Base-by-base conservation (phyloP, 2,797 vertebrate genomes). In the Falco cherrug region DNA sequence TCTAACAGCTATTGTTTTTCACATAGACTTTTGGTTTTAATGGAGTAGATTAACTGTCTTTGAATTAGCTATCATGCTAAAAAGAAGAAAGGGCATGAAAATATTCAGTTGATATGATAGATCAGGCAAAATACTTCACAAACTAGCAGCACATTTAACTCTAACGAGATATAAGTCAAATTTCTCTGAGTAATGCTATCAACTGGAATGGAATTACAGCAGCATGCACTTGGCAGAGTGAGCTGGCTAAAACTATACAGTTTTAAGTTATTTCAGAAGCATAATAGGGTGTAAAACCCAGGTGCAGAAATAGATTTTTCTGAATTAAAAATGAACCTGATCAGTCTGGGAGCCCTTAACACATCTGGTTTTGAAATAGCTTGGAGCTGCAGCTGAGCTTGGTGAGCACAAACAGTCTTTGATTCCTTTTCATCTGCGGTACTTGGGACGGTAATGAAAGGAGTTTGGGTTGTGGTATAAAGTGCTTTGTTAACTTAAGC, bases 111-210 rank as follows among this genome's bases (percentile, higher is more conserved):
- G 78, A 63, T 93, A 86, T 74, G 87, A 68, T 2, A 54, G 94
- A 54, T 76, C 82, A 91, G 82, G 68, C 43, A 76, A 91, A 89
- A 61, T 87, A 81, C 92, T 91, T 92, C 75, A 13, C 51, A 59
- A 89, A 90, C 90, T 85, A 97, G 73, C 76, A 64, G 47, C 54
- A 48, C 39, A 2, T 81, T 87, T 31, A 84, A 31, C 50, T 90
- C 57, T 29, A 16, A 83, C 9, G 48, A 83, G 86, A 81, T 29
- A 80, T 18, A 84, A 65, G 85, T 26, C 47, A 57, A 67, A 54
- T 67, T 70, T 88, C 75, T 82, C 60, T 54, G 67, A 13, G 41
- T n/a, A 47, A 19, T 50, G 50, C 8, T 59, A 20, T 65, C 31
- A 63, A 61, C 78, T 75, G 88, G 54, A 16, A 48, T 45, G 91